Conservation (phyloP, 2,888 invertebrate species). For the Ligdia adustata region DNA sequence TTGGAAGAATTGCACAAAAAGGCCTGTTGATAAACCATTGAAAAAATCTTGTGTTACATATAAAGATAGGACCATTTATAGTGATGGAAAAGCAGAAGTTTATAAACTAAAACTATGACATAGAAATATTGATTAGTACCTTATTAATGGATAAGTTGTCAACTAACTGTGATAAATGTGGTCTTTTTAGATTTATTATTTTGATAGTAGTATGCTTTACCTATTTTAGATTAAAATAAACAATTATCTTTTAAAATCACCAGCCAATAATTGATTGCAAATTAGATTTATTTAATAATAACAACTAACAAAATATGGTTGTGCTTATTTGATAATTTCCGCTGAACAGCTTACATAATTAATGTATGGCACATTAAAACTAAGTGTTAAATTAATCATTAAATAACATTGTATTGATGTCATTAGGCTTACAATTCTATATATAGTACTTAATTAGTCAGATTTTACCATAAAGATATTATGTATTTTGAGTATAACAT, state of each 20-base stretch:
- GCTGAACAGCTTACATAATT: not conserved
- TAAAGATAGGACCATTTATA: slow-evolving; percentile 52
- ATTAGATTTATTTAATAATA: slow-evolving; percentile 7
- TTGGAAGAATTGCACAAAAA: slow-evolving; percentile 72
- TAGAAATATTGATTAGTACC: slow-evolving; percentile 8
- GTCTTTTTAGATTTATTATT: slow-evolving; percentile 8
- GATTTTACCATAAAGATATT: too few species aligned
- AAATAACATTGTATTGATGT: too few species aligned
- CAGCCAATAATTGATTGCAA: slow-evolving; percentile 19
- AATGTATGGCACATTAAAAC: slow-evolving; percentile 26
- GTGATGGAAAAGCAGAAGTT: slow-evolving; percentile 31
- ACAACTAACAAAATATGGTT: not conserved
- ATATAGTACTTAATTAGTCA: too few species aligned
- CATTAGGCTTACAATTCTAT: slow-evolving; percentile 1
- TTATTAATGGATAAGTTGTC: slow-evolving; percentile 19
- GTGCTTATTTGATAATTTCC: not conserved
- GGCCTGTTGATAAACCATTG: slow-evolving; percentile 73
- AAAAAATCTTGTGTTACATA: slow-evolving; percentile 84
- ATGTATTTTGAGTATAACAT: not conserved
- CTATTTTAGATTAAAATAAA: slow-evolving; percentile 12
- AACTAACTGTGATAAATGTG: slow-evolving; percentile 17
- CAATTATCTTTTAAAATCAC: slow-evolving; percentile 26
- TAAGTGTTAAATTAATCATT: not conserved
- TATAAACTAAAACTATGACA: slow-evolving; percentile 21
- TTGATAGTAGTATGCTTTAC: slow-evolving; percentile 4